Conservation (phyloP, 2,888 invertebrate genomes). For the Schizotus pectinicornis region DNA sequence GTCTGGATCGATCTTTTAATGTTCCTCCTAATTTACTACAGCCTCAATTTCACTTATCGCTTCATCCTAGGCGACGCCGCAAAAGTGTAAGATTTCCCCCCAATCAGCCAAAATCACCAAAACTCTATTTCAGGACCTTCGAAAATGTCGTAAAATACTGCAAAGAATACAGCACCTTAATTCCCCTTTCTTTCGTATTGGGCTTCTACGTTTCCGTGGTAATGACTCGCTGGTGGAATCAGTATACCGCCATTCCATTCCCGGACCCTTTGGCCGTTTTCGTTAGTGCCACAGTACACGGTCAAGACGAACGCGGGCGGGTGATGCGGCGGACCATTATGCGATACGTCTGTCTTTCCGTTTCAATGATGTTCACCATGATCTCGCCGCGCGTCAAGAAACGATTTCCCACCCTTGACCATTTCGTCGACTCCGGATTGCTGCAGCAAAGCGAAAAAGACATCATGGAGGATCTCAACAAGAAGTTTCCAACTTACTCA, state of each 20-base stretch:
- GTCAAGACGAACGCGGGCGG: conserved; percentile 83
- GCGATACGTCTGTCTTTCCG: conserved; percentile 82
- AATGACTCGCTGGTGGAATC: conserved; percentile 92
- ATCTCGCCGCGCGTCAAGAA: conserved; percentile 89
- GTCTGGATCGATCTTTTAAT: conserved; percentile 88
- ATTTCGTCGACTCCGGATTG: conserved; percentile 85
- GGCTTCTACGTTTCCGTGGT: conserved; percentile 94
- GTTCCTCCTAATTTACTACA: conserved; percentile 79
- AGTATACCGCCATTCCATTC: conserved; percentile 83
- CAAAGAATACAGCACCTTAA: conserved; percentile 83
- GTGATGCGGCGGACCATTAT: conserved; percentile 83
- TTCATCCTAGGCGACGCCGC: conserved; percentile 70
- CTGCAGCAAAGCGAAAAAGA: conserved; percentile 80
- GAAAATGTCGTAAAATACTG: conserved; percentile 86
- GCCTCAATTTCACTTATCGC: conserved; percentile 80
- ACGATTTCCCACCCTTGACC: conserved; percentile 82
- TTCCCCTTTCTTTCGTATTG: conserved; percentile 90
- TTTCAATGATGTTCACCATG: conserved; percentile 87
- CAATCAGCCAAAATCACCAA: not conserved
- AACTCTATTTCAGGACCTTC: conserved; percentile 69
- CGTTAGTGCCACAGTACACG: conserved; percentile 82
- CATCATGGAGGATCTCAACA: conserved; percentile 79
- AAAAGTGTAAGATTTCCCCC: conserved; percentile 66
- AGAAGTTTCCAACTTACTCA: conserved; percentile 82
- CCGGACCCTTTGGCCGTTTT: conserved; percentile 88